Evolutionary conservation across 2,113 vertebrate genomes (phyloP), one percentile per base, ranked within the genome.

Genomic region (Podilymbus podiceps): DNA sequence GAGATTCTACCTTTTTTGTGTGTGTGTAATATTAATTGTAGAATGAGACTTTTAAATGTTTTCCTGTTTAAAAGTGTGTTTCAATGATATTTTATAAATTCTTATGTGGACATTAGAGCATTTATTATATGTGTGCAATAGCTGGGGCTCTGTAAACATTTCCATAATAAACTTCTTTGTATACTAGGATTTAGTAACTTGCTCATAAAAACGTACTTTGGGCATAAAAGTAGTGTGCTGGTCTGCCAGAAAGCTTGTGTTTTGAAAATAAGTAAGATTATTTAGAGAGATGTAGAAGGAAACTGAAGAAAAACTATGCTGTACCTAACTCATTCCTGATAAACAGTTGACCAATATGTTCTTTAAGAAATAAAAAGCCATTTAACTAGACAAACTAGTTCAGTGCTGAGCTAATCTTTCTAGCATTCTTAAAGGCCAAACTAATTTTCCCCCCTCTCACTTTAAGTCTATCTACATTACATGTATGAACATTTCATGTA

Each of bases 121-220:
- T 49, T 67, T 90, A 50, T 77, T 95, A 19, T 63, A 33, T 1
- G 3, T 38, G 40, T 76, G 64, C 44, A 64, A 40, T 84, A 84
- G 63, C 73, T 78, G 74, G 20, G 38, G 11, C 53, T 87, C 66
- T 82, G 80, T 87, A 82, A 93, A 93, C 66, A 30, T 79, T 94
- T 87, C 60, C 58, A 35, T 95, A 87, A 91, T 78, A 78, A 95
- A 78, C 64, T 87, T n/a, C 49, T 90, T 69, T 89, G 40, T 92
- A 56, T 84, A 64, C 5, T 7, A 67, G 47, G 7, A 25, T 66
- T 90, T 96, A 89, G 78, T 95, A 94, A 84, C 4, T 13, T 68
- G 56, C 35, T 80, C 49, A 66, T 96, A 94, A 94, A 96, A 90
- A 49, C 1, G 4, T 88, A 33, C 50, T 95, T 93, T 89, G 62